Percentiles rank a stretch among this genome's conserved stretches.
Conservation (phyloP, 1,140 invertebrate species). For the Calliphora vicina region DNA sequence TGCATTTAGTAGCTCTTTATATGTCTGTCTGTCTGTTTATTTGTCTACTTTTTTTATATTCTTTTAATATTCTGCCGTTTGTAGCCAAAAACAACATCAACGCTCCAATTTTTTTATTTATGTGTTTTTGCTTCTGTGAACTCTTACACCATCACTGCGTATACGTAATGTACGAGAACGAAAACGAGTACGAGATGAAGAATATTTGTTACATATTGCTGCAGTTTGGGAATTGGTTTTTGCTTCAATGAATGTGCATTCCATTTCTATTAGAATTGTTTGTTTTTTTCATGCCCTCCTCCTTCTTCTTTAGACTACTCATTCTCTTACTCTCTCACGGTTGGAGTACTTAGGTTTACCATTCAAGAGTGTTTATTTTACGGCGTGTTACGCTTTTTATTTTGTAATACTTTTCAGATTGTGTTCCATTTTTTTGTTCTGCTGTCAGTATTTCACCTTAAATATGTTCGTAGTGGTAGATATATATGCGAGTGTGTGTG, state of each 20-base stretch:
- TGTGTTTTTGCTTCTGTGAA: background rate
- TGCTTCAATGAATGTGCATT: conserved; percentile 30
- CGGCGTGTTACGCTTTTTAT: conserved; percentile 31
- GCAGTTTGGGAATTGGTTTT: conserved; percentile 62
- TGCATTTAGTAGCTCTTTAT: background rate
- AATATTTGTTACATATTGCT: conserved; percentile 59
- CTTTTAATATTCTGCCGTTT: background rate
- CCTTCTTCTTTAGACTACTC: too few species aligned
- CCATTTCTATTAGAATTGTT: background rate
- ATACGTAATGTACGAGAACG: conserved; percentile 10
- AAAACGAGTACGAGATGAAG: background rate
- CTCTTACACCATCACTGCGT: background rate
- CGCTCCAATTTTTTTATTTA: background rate
- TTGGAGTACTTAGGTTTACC: background rate
- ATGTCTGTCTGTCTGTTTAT: too few species aligned
- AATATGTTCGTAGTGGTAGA: conserved; percentile 2
- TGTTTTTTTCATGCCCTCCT: background rate
- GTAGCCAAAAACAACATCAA: background rate
- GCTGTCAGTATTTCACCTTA: conserved; percentile 9
- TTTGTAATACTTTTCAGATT: conserved; percentile 34
- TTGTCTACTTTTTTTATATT: background rate
- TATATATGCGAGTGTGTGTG: background rate
- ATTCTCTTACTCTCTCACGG: too few species aligned
- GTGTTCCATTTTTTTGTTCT: conserved; percentile 25
- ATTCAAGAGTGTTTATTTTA: conserved; percentile 35